Evolutionary conservation across 2,888 invertebrate species (phyloP), one percentile per base, ranked within the genome.

Genomic region (Apamea epomidion): DNA sequence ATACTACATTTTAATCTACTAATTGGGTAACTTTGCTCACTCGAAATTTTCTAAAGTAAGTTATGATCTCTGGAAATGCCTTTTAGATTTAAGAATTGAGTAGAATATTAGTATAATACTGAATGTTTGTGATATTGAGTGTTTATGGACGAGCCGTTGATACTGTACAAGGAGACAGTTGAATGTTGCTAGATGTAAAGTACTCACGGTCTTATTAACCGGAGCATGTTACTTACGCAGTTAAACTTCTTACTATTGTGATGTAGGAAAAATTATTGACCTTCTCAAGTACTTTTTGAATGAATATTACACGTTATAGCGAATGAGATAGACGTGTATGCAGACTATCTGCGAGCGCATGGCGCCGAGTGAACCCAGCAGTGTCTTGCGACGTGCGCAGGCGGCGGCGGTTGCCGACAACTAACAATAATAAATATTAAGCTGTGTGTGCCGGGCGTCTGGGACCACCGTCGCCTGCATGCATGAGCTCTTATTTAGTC

Each of bases 11-110:
- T 82, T 76, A 78, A 71, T 68, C 76, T 77, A 70, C 65, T 78
- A 67, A 85, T 83, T 84, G 84, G 77, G 76, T 76, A 88, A 82
- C 76, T 75, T 89, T 90, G 90, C 88, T 89, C 88, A 91, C 88
- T 87, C 86, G 76, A 86, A 85, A 89, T 88, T 86, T 77, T 85
- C 78, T 84, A 76, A 79, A 78, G 67, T 86, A 90, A 90, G 90
- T 89, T 91, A 93, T 95, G 96, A 96, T 96, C 96, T 96, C 96
- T 92, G 88, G 92, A 93, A 92, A 94, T 94, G 95, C 95, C 95
- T 96, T 95, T 92, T 95, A 94, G 92, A 90, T 88, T 87, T 93
- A 94, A 93, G 93, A 85, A 68, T 88, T 89, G 82, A 91, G 85
- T 90, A 91, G 90, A 91, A 89, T 89, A 89, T 83, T 93, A 93